These are phyloP conservation scores for Chironomus tepperi DNA, from an alignment of 1,140 invertebrate species.

Conservation along the genomic window DNA sequence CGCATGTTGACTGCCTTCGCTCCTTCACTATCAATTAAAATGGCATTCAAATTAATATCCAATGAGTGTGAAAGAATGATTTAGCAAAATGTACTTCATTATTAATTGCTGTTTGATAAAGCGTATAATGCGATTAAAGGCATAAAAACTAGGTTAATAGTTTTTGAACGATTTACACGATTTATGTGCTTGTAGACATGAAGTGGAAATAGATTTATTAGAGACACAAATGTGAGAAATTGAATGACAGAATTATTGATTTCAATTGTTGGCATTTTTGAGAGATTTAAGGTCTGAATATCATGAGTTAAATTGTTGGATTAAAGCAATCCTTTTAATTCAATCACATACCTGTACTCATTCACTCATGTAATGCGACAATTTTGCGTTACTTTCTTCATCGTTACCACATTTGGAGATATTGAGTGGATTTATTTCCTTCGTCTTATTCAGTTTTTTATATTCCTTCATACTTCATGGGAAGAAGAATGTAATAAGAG, in stretches of 20 bases:
- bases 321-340: constrained; percentile 14
- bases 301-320: not conserved
- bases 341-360: not conserved
- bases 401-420: not conserved
- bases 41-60: constrained; percentile 23
- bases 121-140: constrained; percentile 18
- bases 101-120: constrained; percentile 20
- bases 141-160: constrained; percentile 16
- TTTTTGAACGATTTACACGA: not conserved
- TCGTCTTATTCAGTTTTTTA: not conserved
- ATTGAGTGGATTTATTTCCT: not conserved
- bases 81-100: constrained; percentile 6
- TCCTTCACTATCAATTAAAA: constrained; percentile 21
- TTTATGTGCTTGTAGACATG: not conserved
- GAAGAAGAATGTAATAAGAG: not conserved
- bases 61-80: not conserved
- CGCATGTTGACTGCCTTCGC: not conserved
- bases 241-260: constrained; percentile 2
- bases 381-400: not conserved
- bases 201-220: no score
- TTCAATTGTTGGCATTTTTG: constrained; percentile 12
- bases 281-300: not conserved
- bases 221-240: no score
- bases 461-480: not conserved
- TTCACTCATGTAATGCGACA: not conserved